phyloP scores from a whole-genome alignment of 2,797 vertebrate species.

The Crypturellus tataupa region DNA sequence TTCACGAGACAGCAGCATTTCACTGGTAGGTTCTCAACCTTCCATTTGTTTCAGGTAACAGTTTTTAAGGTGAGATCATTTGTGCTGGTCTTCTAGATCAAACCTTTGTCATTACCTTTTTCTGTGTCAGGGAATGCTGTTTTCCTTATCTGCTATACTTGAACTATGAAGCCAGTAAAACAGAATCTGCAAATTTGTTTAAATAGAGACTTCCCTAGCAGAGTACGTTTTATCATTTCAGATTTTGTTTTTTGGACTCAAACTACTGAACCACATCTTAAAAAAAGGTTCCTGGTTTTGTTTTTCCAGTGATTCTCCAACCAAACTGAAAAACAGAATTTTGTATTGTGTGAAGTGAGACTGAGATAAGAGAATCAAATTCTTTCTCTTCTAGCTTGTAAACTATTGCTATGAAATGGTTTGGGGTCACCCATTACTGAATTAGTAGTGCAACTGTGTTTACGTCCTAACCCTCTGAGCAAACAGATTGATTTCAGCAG shows the following conservation, averaged over 20 bases:
- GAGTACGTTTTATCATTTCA: not conserved
- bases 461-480: not conserved
- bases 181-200: not conserved
- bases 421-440: not conserved
- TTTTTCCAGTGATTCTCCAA: not conserved
- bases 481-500: not conserved
- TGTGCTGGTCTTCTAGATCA: constrained; percentile 2
- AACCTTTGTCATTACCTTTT: not conserved
- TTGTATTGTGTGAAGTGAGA: not conserved
- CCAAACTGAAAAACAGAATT: not conserved
- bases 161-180: constrained; percentile 16
- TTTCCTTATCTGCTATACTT: not conserved
- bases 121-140: not conserved
- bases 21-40: not conserved
- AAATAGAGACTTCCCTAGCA: not conserved
- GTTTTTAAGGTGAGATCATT: constrained; percentile 9
- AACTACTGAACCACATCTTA: not conserved
- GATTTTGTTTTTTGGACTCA: not conserved
- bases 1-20: not conserved
- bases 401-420: not conserved
- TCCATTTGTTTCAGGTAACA: not conserved
- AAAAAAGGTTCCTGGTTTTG: not conserved
- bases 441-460: not conserved
- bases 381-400: not conserved
- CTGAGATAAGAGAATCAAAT: not conserved